Base-by-base conservation (phyloP, 2,888 invertebrate species). In the Leptopterna dolabrata region DNA sequence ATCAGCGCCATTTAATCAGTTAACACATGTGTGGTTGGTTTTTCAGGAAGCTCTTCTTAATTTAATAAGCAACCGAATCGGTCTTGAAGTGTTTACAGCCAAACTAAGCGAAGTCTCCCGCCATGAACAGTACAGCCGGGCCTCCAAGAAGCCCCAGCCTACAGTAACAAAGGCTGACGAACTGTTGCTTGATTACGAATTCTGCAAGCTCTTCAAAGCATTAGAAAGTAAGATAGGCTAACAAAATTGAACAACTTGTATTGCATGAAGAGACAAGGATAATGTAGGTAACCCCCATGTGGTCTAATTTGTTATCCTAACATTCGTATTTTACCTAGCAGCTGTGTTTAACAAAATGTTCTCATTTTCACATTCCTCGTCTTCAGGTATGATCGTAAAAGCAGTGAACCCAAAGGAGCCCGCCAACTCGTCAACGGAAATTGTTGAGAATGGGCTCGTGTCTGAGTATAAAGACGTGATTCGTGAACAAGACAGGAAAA, bases 131-230 rank as follows among this genome's bases (percentile, higher is more conserved):
- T 99, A 99, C 92, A 96, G 96, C 87, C 95, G 95, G 91, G 97
- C 99, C 19, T 95, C 97, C 27, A 99, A 99, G 91, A 97, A 97
- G 91, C 98, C 99, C 0, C 98, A 99, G 92, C 94, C 88, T 4
- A 94, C 95, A 73, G 96, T 95, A 14, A 95, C 95, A 91, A 93
- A 94, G 86, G 93, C 96, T 2, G 93, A 93, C 0, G 98, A 99
- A 89, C 93, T 99, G 24, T 93, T 98, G 86, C 93, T 99, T 70
- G 99, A 99, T 92, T 97, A 97, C 91, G 97, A 98, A 92, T 99
- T 99, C 93, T 98, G 98, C 91, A 95, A 95, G 91, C 93, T 99
- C 36, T 97, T 97, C 91, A 99, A 98, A 92, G 94, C 94, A 0
- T 92, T 96, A 45, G 97, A 97, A 92, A 93, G 95, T 95, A 90